Conservation (phyloP, 2,113 vertebrate genomes). For the Microcebus lehilahytsara region DNA sequence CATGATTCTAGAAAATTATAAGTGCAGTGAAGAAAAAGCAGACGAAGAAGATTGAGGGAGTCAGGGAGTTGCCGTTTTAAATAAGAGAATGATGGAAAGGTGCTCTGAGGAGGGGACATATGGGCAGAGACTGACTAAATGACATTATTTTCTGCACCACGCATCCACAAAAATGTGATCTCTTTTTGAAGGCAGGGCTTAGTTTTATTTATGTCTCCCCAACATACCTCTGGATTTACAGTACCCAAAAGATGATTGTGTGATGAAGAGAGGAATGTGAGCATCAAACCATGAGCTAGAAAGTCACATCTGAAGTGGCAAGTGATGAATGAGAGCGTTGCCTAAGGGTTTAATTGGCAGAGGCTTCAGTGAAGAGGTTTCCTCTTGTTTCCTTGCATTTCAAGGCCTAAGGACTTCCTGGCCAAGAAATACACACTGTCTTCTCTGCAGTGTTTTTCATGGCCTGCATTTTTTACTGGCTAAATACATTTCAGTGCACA, state of each 20-base stretch:
- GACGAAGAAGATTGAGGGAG: neutral
- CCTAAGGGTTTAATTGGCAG: neutral
- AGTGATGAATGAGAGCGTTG: neutral
- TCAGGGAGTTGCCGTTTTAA: neutral
- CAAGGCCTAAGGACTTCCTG: neutral
- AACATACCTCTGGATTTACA: neutral
- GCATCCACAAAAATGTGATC: neutral
- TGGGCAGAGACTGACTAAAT: neutral
- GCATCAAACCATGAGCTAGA: neutral
- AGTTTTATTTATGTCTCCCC: neutral
- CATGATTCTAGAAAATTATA: neutral
- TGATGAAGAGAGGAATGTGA: neutral
- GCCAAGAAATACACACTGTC: neutral
- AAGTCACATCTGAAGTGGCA: neutral
- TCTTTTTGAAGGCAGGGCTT: neutral
- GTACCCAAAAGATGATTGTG: neutral
- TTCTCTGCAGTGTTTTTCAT: neutral
- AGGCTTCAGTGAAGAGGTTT: neutral
- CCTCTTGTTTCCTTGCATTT: neutral
- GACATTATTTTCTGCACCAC: neutral
- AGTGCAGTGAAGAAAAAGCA: neutral
- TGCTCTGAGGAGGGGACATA: neutral
- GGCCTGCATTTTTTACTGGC: constrained; percentile 41
- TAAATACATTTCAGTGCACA: constrained; percentile 32
- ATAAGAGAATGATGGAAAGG: neutral